Evolutionary conservation across 1,140 invertebrate species (phyloP), one percentile per base, ranked within the genome.

Genomic region (Onthophagus taurus): DNA sequence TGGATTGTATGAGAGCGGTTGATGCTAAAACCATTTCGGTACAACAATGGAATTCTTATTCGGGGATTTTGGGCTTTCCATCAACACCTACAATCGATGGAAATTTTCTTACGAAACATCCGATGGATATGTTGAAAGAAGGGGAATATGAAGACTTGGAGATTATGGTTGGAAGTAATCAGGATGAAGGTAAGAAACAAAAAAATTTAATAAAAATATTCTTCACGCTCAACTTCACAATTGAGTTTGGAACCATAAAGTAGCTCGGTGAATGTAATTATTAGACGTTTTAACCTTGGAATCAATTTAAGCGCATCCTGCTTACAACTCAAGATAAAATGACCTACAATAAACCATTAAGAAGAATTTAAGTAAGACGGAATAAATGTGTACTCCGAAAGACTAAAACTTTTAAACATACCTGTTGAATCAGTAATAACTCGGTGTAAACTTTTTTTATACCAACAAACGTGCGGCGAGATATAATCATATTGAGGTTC

Each of bases 41-140:
- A 17, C 80, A 85, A 55, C 88, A 92, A 60, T 90, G 87, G 87
- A 89, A 89, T 60, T 87, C 83, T n/a, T 91, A 90, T 59, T 78
- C 78, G 44, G 85, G 84, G 2, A 88, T 90, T 51, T 73, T 90
- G n/a, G 85, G 84, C 9, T 90, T 90, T 55, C 86, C 87, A 0
- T 89, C 85, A 0, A 85, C 84, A 0, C 87, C 88, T 0, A 91
- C 87, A 8, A 85, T 92, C 13, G 88, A 92, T 55, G 87, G 87
- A 0, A 73, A 80, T 29, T 89, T 90, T 63, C 65, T 91, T 31
- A 82, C 87, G 0, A 83, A 84, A 55, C 81, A 89, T 67, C 87
- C 88, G 0, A 72, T 88, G 53, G 85, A 86, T 30, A 72, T 91
- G 66, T 68, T 91, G 48, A 75, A 76, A 44, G 83, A 86, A 48